Conservation (phyloP, 2,797 vertebrate species). For the Phrynocephalus forsythii region DNA sequence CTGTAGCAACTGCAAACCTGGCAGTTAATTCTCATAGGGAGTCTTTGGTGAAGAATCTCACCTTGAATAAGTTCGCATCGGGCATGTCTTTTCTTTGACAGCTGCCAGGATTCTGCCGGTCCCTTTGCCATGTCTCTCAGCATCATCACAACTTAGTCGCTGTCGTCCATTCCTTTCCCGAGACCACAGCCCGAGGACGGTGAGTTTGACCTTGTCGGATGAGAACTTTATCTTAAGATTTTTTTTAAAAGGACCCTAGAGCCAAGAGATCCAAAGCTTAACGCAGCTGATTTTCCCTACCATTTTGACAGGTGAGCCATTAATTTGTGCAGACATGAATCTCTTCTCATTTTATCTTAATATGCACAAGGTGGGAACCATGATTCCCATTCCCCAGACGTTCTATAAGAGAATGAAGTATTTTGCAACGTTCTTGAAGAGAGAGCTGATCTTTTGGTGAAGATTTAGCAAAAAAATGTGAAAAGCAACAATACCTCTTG, state of each 20-base stretch:
- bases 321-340: background rate
- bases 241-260: too few relatives aligned
- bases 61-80: background rate
- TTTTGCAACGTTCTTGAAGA: too few relatives aligned
- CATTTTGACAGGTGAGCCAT: background rate
- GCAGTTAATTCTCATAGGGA: background rate
- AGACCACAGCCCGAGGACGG: slow-evolving; percentile 55
- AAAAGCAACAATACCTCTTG: too few relatives aligned
- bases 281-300: background rate
- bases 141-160: slow-evolving; percentile 71
- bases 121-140: slow-evolving; percentile 51
- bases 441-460: too few relatives aligned
- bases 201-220: slow-evolving; percentile 13
- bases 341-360: background rate
- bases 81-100: slow-evolving; percentile 15
- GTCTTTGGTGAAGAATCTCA: background rate
- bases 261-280: background rate
- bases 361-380: too few relatives aligned
- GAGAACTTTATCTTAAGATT: background rate
- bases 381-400: too few relatives aligned
- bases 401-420: too few relatives aligned
- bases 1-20: background rate
- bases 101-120: slow-evolving; percentile 48
- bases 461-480: too few relatives aligned
- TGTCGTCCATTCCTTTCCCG: slow-evolving; percentile 30